These are phyloP conservation scores for Loxodonta africana DNA, from an alignment of 2,113 vertebrate genomes.

Conservation along the genomic window DNA sequence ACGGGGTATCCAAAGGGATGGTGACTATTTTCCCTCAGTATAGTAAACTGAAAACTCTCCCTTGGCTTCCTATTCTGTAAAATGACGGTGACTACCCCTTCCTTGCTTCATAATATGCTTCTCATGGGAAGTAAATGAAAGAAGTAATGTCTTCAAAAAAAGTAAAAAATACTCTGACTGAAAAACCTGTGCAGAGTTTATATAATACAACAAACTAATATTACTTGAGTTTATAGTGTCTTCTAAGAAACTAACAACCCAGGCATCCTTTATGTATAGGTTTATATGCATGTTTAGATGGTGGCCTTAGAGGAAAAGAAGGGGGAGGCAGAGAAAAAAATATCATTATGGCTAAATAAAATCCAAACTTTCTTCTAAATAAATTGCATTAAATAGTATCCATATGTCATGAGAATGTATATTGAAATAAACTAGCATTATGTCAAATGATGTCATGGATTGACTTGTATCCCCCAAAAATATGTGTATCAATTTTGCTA, in stretches of 20 bases:
- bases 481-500: no score
- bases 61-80: not conserved
- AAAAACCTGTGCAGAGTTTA: not conserved
- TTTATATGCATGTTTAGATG: not conserved
- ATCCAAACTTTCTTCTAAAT: not conserved
- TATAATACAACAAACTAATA: not conserved
- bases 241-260: not conserved
- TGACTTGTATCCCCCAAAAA: no score
- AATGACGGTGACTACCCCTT: no score
- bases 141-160: constrained; percentile 25
- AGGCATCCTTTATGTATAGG: not conserved
- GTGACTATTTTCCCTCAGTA: not conserved
- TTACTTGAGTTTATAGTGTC: not conserved
- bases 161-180: not conserved
- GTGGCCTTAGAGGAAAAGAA: not conserved
- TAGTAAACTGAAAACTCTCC: not conserved
- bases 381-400: not conserved
- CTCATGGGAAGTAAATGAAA: constrained; percentile 9
- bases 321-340: not conserved
- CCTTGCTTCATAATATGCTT: not conserved
- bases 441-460: not conserved
- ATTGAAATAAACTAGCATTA: not conserved
- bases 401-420: not conserved
- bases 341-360: not conserved
- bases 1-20: not conserved